These are phyloP conservation scores for Anguilla anguilla DNA, from an alignment of 2,797 vertebrate species.

Conservation along the genomic window DNA sequence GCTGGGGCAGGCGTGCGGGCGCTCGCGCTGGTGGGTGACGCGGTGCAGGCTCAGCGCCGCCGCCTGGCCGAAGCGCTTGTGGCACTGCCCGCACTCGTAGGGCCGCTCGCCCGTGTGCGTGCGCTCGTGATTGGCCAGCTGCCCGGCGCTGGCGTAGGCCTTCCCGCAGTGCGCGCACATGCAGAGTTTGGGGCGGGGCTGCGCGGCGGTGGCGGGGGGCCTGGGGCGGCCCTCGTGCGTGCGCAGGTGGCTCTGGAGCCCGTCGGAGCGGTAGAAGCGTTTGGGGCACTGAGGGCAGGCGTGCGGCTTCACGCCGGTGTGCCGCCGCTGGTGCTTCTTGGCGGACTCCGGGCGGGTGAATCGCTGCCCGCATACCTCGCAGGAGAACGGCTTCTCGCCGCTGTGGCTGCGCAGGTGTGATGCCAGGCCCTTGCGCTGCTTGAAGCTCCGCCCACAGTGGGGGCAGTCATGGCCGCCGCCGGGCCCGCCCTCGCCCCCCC, in stretches of 20 bases:
- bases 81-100: constrained; percentile 29
- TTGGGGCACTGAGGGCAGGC: constrained; percentile 24
- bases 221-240: constrained; percentile 6
- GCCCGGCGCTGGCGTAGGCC: constrained; percentile 20
- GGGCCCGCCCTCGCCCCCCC: not conserved
- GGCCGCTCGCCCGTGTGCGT: constrained; percentile 31
- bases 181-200: constrained; percentile 16
- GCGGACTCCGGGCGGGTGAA: constrained; percentile 29
- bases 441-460: constrained; percentile 27
- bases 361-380: constrained; percentile 21
- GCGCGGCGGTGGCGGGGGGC: not conserved
- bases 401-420: constrained; percentile 33
- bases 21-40: constrained; percentile 31
- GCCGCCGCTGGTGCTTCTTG: constrained; percentile 31
- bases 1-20: constrained; percentile 25
- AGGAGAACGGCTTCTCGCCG: constrained; percentile 29
- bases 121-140: constrained; percentile 32
- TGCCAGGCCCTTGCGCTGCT: constrained; percentile 26
- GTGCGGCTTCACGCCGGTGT: constrained; percentile 30
- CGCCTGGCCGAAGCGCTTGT: constrained; percentile 31
- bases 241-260: constrained; percentile 33
- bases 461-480: constrained; percentile 16
- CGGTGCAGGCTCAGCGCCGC: constrained; percentile 28
- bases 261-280: constrained; percentile 27
- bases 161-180: constrained; percentile 35